These are phyloP conservation scores for Phymatocera aterrima DNA, from an alignment of 2,888 invertebrate species.

Conservation along the genomic window DNA sequence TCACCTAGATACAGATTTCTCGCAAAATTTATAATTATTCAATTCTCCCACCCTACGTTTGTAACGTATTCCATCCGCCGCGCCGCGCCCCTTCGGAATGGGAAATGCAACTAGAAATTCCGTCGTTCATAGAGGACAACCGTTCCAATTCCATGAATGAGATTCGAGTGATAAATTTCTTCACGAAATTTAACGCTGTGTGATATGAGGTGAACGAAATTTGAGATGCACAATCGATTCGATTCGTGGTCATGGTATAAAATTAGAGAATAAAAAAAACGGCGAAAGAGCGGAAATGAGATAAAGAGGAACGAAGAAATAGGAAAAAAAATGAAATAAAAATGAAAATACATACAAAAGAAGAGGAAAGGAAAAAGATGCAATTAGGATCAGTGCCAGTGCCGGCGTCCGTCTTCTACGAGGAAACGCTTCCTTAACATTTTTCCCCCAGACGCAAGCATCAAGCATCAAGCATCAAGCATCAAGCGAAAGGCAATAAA, in stretches of 20 bases:
- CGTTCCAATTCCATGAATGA: no score
- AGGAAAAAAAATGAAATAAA: neutral
- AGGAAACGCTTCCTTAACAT: slow-evolving; percentile 34
- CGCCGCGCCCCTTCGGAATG: no score
- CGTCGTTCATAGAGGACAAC: no score
- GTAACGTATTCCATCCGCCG: no score
- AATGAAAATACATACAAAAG: neutral
- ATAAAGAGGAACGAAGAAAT: neutral
- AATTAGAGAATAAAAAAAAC: neutral
- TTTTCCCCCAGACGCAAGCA: neutral
- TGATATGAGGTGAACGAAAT: no score
- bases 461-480: slow-evolving; percentile 24
- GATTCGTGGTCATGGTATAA: neutral
- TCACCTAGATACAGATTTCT: no score
- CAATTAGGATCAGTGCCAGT: slow-evolving; percentile 46
- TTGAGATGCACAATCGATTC: no score
- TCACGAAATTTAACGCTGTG: no score
- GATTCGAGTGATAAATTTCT: no score
- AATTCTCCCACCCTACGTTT: no score
- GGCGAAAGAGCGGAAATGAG: neutral
- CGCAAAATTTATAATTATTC: no score
- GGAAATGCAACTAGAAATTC: no score
- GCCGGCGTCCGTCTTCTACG: slow-evolving; percentile 49
- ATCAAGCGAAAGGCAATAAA: slow-evolving; percentile 26
- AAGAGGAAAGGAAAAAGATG: neutral